Conservation (phyloP, 53 echinoderm and acorn worm genomes). For the Antedon mediterranea region DNA sequence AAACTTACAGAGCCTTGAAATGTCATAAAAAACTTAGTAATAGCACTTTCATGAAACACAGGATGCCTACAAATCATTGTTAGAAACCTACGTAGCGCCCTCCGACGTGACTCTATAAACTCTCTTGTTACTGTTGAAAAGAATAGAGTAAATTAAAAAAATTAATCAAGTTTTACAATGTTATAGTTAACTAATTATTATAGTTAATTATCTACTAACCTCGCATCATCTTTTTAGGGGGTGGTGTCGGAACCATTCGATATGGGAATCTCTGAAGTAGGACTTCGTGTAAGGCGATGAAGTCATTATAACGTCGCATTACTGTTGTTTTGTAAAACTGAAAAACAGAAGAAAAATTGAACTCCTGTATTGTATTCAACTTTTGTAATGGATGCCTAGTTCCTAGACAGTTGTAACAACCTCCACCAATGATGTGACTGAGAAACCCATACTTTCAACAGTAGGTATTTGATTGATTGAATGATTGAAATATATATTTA, state of each 20-base stretch:
- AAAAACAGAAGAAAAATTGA: conserved; percentile 1
- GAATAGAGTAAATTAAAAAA: not conserved
- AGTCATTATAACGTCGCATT: conserved; percentile 92
- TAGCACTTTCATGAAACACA: conserved; percentile 65
- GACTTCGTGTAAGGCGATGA: conserved; percentile 72
- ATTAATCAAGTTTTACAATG: not conserved
- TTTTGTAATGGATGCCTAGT: not conserved
- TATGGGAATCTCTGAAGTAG: conserved; percentile 72
- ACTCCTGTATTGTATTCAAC: not conserved
- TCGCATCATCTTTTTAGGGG: conserved; percentile 93
- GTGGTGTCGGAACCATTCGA: conserved; percentile 92
- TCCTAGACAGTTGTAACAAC: too few relatives aligned
- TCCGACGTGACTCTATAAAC: conserved; percentile 85
- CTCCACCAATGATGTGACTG: too few relatives aligned
- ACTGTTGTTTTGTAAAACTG: conserved; percentile 75
- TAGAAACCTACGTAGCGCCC: conserved; percentile 54
- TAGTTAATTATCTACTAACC: conserved; percentile 32
- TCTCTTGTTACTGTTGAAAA: conserved; percentile 58
- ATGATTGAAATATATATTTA: too few relatives aligned
- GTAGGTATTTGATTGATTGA: too few relatives aligned
- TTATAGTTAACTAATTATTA: not conserved
- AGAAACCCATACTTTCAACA: too few relatives aligned
- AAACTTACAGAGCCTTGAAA: conserved; percentile 88
- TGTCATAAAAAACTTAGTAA: conserved; percentile 67
- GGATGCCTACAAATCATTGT: conserved; percentile 88